Conservation (phyloP, 2,797 vertebrate species). For the Acanthurus lineatus region DNA sequence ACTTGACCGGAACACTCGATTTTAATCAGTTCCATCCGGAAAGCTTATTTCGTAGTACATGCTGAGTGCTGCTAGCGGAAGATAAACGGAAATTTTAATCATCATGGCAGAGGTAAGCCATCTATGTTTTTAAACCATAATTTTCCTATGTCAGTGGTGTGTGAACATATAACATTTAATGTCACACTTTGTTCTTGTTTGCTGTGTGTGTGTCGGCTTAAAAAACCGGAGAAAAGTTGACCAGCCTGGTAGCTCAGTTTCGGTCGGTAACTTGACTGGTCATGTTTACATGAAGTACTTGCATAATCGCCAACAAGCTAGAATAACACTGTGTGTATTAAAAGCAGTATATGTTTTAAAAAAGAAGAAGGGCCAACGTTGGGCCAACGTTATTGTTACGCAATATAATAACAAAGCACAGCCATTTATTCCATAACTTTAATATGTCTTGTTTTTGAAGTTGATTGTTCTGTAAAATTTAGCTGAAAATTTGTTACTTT, state of each 20-base stretch:
- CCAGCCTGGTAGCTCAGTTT: conserved; percentile 31
- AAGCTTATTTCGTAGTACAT: conserved; percentile 15
- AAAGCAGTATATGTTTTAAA: too few species aligned
- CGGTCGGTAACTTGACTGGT: not conserved
- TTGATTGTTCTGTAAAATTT: too few species aligned
- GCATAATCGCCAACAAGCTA: not conserved
- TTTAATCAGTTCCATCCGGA: conserved; percentile 44
- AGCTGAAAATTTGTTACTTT: too few species aligned
- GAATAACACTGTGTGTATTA: too few species aligned
- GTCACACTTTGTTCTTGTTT: not conserved
- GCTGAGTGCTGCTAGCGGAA: conserved; percentile 41
- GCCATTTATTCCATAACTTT: too few species aligned
- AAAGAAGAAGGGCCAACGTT: too few species aligned
- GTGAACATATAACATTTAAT: accelerated
- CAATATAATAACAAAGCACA: too few species aligned
- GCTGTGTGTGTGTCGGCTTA: accelerated
- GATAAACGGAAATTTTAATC: conserved; percentile 60
- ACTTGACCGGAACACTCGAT: conserved; percentile 50
- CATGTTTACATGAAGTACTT: not conserved
- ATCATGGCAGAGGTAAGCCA: conserved; percentile 81
- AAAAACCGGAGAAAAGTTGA: not conserved
- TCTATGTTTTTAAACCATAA: accelerated
- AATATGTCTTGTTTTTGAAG: too few species aligned
- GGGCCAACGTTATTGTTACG: too few species aligned
- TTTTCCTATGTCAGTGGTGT: accelerated